phyloP scores from a whole-genome alignment of 2,113 vertebrate genomes.

The Oreochromis niloticus region DNA sequence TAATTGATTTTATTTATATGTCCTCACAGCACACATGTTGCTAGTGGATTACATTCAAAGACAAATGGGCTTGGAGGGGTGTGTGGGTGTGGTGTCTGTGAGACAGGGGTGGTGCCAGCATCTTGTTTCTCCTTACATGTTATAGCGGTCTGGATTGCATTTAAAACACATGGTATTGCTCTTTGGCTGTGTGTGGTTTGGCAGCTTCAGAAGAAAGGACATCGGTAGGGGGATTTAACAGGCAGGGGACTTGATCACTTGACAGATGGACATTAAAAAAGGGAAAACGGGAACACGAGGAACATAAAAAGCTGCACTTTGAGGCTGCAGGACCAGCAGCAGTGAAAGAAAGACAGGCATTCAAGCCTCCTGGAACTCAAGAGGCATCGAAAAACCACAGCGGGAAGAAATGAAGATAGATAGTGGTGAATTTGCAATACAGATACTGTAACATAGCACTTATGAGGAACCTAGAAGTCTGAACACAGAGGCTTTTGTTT shows the following conservation, averaged over 20 bases:
- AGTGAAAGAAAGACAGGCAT: neutral
- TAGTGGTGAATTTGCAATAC: neutral
- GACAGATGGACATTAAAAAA: neutral
- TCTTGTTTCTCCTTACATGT: slow-evolving; percentile 67
- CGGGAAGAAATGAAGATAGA: neutral
- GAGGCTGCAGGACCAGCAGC: neutral
- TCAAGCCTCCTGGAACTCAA: neutral
- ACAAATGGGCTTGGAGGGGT: neutral
- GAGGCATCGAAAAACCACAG: neutral
- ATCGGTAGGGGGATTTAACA: slow-evolving; percentile 48
- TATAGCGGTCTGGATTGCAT: slow-evolving; percentile 89
- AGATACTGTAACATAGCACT: neutral
- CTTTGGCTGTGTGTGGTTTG: slow-evolving; percentile 45
- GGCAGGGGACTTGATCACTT: slow-evolving; percentile 2
- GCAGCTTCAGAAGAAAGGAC: slow-evolving; percentile 60
- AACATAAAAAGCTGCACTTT: neutral
- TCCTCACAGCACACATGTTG: neutral
- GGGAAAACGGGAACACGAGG: neutral
- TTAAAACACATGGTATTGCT: slow-evolving; percentile 88
- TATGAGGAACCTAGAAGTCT: neutral
- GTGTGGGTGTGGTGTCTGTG: slow-evolving; percentile 19
- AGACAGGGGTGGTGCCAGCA: slow-evolving; percentile 35
- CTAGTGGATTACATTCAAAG: neutral
- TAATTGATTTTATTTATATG: neutral
- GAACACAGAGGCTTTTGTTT: neutral